Evolutionary conservation across 2,888 invertebrate species (phyloP), one percentile per base, ranked within the genome.

Genomic region (Leptinotarsa tumamoca): DNA sequence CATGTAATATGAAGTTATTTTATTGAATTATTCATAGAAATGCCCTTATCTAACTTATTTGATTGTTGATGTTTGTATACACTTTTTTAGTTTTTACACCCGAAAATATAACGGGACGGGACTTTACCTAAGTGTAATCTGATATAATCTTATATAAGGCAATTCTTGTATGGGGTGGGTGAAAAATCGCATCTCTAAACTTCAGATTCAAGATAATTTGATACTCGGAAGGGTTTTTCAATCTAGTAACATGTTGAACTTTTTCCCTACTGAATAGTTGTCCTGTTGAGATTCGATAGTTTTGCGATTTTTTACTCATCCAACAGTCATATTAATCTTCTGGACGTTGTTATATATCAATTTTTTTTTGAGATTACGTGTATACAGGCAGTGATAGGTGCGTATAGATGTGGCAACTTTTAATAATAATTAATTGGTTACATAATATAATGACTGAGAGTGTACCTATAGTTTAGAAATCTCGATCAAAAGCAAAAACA

Each of bases 401-500:
- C 81, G 77, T 82, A 80, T 78, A 80, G 78, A 77, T 74, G 75
- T 81, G 84, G 84, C 83, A 84, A 83, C 83, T 84, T 80, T 80
- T 79, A 74, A 79, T 81, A 78, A 79, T 84, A 83, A 63, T 63
- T 4, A 63, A 84, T 84, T 84, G 79, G 79, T 79, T 81, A 80
- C 71, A 82, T 71, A 61, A 50, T 84, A 75, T 74, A 73, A 80
- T 83, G 83, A 84, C 85, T 85, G 84, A 83, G 83, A 82, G 78
- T 82, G 79, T 82, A 81, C 75, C 73, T 78, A 73, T 79, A 75
- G 74, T 77, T 77, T 78, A 78, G 75, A 80, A 79, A 84, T 85
- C 84, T 82, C 83, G 84, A 84, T 84, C 85, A 85, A 83, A 85
- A 80, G 79, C 80, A 82, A 80, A 73, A 71, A 51, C 68, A 73